phyloP scores from a whole-genome alignment of 2,113 vertebrate genomes.

The Cepphus grylle region DNA sequence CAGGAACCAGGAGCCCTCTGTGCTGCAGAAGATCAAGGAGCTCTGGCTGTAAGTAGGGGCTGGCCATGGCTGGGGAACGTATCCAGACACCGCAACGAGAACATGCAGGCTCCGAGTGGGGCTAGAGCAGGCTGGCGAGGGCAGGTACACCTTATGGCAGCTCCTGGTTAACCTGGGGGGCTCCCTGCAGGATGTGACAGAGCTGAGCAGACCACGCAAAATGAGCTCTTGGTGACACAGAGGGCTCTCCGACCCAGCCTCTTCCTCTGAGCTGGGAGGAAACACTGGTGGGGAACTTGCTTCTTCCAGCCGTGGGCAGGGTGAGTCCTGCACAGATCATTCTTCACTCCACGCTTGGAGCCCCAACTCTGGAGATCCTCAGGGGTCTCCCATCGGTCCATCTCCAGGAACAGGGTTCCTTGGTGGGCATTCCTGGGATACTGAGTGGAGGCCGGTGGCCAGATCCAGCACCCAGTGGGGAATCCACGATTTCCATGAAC shows the following conservation, averaged over 20 bases:
- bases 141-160: neutral
- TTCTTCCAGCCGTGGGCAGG: neutral
- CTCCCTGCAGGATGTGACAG: neutral
- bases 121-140: neutral
- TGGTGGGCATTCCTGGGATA: neutral
- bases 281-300: neutral
- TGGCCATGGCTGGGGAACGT: neutral
- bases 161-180: neutral
- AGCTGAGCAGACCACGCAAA: neutral
- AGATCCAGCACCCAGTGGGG: neutral
- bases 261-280: neutral
- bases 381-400: neutral
- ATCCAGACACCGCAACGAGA: fast-evolving
- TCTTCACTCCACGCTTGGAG: neutral
- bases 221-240: neutral
- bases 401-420: neutral
- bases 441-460: neutral
- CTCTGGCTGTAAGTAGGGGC: conserved; percentile 52
- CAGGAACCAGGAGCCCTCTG: conserved; percentile 53
- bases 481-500: neutral
- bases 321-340: neutral
- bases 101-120: neutral
- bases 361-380: neutral
- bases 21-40: conserved; percentile 52
- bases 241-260: neutral